Evolutionary conservation across 2,113 vertebrate genomes (phyloP).

Genomic region (Paraplagusia blochii): DNA sequence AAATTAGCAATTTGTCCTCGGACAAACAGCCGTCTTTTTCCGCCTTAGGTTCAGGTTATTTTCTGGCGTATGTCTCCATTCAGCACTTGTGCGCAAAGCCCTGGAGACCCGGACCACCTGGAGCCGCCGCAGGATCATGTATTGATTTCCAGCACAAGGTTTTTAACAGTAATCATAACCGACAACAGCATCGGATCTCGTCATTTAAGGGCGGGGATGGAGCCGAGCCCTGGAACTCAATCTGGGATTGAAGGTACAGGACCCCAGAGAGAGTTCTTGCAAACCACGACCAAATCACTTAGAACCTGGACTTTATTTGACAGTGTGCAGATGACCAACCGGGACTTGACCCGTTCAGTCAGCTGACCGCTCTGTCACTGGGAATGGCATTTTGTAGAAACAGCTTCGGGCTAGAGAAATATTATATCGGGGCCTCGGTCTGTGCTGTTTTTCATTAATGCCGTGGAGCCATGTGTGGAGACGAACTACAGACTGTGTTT

Average conservation of each 20-base stretch:
- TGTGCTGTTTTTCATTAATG: conserved; percentile 26
- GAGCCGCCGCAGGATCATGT: conserved; percentile 23
- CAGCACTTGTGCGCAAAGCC: conserved; percentile 11
- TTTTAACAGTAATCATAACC: conserved; percentile 31
- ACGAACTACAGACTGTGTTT: too few species aligned
- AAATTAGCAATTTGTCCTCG: conserved; percentile 6
- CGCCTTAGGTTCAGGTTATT: conserved; percentile 17
- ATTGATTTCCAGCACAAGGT: conserved; percentile 31
- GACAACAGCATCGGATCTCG: conserved; percentile 37
- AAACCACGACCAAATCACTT: neutral
- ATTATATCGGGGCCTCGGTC: conserved; percentile 27
- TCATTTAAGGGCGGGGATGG: neutral
- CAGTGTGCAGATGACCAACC: neutral
- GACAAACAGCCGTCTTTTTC: conserved; percentile 4
- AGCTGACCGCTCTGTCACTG: neutral
- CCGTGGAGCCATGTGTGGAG: conserved; percentile 2
- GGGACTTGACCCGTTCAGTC: neutral
- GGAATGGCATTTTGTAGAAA: conserved; percentile 23
- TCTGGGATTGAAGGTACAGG: neutral
- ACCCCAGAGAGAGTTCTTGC: neutral
- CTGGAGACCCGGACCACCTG: conserved; percentile 25
- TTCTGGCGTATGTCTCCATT: conserved; percentile 6
- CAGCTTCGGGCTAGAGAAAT: conserved; percentile 44
- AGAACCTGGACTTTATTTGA: neutral
- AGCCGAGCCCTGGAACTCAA: neutral